Base-by-base conservation (phyloP, 1,140 invertebrate species). In the Drosophila ercepeae region DNA sequence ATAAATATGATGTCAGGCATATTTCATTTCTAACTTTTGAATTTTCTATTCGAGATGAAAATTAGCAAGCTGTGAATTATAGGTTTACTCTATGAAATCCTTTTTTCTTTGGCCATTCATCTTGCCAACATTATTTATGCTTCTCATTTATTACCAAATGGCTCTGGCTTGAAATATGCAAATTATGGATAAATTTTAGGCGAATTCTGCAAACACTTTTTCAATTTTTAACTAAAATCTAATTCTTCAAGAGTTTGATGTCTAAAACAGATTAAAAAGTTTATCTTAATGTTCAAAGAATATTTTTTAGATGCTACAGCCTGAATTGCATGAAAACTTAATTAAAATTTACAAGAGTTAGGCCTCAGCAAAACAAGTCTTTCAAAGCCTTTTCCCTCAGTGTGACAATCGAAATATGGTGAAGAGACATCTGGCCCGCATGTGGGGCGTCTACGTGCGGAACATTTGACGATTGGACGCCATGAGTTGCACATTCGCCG, bases 401-500 rank as follows among this genome's bases (percentile, higher is more conserved):
- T 63, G 60, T 63, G 68, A 51, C 67, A 59, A 70, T 72, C 67
- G 32, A 41, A 65, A 52, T 27, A 45, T 19, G 46, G 32, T 16
- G 65, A 42, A 68, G 27, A 58, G 64, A 70, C 42, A 29, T 51
- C 57, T 72, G 69, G 54, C 50, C 53, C 45, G 61, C 51, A 78
- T 69, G 39, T 72, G 68, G 57, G 48, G 55, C 59, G 75, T 71
- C 61, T 72, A 81, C 73, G 60, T 77, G 77, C 54, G 73, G 44
- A 57, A 53, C 78, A 81, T 65, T 68, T 72, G 68, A 54, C 78
- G 49, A 76, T 59, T 71, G 72, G 45, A 48, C 58, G 49, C 36
- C 67, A 69, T 81, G 78, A 81, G 45, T 81, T 82, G 78, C 78
- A 70, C 41, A 64, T 82, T 76, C 39, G 63, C 34, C 36, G 34